A percentile compares a stretch with the other conserved stretches of the same genome.
Evolutionary conservation across 2,888 invertebrate species (phyloP).

Genomic region (Synergus gifuensis): DNA sequence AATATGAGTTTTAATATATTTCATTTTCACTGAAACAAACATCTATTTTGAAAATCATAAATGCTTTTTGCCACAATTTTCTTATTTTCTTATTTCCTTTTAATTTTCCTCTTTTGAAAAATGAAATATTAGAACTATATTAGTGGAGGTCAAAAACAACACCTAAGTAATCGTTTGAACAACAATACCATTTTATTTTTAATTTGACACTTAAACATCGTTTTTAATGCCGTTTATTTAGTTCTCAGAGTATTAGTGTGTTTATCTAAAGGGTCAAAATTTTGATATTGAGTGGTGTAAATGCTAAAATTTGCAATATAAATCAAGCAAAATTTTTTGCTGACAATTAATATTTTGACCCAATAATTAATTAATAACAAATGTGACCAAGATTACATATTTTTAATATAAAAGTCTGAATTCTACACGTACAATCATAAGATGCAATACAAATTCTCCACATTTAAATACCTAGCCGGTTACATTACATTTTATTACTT

Average conservation of each 20-base stretch:
- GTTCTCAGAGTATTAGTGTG: constrained; percentile 16
- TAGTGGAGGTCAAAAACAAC: constrained; percentile 31
- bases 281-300: not conserved
- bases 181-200: constrained; percentile 17
- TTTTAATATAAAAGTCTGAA: not conserved
- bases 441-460: constrained; percentile 15
- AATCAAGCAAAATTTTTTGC: not conserved
- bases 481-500: not conserved
- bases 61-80: not conserved
- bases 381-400: constrained; percentile 5
- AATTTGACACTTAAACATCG: constrained; percentile 8
- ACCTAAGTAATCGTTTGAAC: constrained; percentile 20
- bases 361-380: not conserved
- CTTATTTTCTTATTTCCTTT: not conserved
- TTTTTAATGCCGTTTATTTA: constrained; percentile 16
- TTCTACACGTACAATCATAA: constrained; percentile 3
- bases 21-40: too few relatives aligned
- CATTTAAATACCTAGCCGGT: constrained; percentile 1
- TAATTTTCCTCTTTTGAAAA: not conserved
- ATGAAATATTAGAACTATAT: not conserved
- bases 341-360: not conserved
- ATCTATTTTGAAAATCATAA: too few relatives aligned
- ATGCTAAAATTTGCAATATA: not conserved
- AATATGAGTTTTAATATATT: not conserved
- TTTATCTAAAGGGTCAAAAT: not conserved